Percentiles rank a stretch among this genome's conserved stretches.
Conservation (phyloP, 1,140 invertebrate species). For the Calephelis nemesis region DNA sequence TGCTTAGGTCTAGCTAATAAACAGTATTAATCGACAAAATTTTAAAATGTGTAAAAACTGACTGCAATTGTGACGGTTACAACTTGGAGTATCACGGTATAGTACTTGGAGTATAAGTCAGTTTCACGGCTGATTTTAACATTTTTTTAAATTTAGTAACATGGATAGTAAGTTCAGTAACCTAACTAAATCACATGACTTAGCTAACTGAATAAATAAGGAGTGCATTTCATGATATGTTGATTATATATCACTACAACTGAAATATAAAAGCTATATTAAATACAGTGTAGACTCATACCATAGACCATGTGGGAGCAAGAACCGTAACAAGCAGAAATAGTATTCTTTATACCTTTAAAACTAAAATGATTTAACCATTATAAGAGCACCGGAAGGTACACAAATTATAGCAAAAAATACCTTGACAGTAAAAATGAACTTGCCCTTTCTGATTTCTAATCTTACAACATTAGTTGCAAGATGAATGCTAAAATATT, state of each 20-base stretch:
- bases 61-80: no score
- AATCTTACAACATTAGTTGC: slow-evolving; percentile 17
- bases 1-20: no score
- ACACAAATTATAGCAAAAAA: not conserved
- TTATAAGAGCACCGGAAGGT: not conserved
- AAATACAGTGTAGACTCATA: not conserved
- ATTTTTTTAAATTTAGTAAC: no score
- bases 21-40: no score
- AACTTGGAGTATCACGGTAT: no score
- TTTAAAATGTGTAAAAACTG: no score
- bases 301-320: slow-evolving; percentile 7
- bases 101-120: no score
- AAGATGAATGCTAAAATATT: slow-evolving; percentile 27
- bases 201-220: not conserved
- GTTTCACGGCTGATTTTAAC: no score
- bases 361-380: not conserved
- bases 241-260: no score
- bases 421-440: not conserved
- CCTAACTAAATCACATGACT: not conserved
- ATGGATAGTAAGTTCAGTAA: not conserved
- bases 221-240: not conserved
- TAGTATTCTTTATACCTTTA: not conserved
- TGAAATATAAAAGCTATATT: not conserved
- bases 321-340: not conserved
- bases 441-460: slow-evolving; percentile 16